phyloP scores from a whole-genome alignment of 1,140 invertebrate genomes.

The Belonocnema kinseyi region DNA sequence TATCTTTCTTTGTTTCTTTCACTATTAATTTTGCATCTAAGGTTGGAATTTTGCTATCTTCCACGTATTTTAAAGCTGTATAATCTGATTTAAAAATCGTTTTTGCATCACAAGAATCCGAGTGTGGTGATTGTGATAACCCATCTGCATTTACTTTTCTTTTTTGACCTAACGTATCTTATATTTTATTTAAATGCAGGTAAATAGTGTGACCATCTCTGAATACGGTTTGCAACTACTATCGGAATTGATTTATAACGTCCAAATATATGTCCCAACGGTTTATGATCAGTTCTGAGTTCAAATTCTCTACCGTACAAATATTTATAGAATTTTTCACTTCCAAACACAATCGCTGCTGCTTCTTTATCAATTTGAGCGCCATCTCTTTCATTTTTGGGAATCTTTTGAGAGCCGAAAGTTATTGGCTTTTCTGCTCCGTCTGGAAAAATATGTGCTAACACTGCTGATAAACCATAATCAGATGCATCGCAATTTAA shows the following conservation, averaged over 20 bases:
- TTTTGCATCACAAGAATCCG: not conserved
- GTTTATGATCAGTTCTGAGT: not conserved
- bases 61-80: not conserved
- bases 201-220: constrained; percentile 8
- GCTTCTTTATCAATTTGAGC: no score
- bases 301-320: not conserved
- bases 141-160: not conserved
- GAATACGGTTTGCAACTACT: not conserved
- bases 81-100: not conserved
- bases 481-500: no score
- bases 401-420: no score
- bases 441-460: no score
- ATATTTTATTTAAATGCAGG: constrained; percentile 18
- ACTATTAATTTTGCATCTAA: not conserved
- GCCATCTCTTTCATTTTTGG: no score
- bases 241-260: no score
- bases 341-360: no score
- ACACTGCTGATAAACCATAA: no score
- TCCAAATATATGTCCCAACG: no score
- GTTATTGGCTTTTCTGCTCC: no score
- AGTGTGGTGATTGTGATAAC: not conserved
- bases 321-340: no score
- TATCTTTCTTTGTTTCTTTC: not conserved
- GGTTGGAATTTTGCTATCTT: no score
- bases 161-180: constrained; percentile 2